Evolutionary conservation across 2,113 vertebrate genomes (phyloP), one percentile per base, ranked within the genome.

Genomic region (Ranitomeya variabilis): DNA sequence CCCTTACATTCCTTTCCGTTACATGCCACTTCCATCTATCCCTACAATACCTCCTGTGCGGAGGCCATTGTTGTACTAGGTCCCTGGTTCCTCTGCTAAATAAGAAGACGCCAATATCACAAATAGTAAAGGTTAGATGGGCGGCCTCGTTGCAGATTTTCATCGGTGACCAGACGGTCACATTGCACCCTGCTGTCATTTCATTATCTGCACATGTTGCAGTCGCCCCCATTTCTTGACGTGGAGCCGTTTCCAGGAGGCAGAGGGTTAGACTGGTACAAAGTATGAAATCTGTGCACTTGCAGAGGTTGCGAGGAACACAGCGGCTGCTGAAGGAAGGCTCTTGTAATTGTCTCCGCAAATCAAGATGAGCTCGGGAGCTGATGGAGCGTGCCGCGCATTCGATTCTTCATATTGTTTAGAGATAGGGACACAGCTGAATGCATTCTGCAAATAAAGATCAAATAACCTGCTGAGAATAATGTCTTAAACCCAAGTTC

Each of bases 381-480:
- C 91, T 92, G 92, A 93, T 92, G 90, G 91, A 95, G 94, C 92
- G 90, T 93, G 93, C 90, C 94, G 21, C 0, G 90, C 90, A 90
- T 94, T 94, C 94, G 93, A 93, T 93, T 94, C 94, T 92, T 94
- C 91, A 93, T 93, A 94, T 93, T 95, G 93, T 95, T 95, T 95
- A 93, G 93, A 94, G 93, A 94, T 91, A 90, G 92, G 91, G 93
- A 93, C 94, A 94, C 92, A 93, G 93, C 92, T 92, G 94, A 94
- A 92, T 91, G 94, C 94, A 93, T 93, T 94, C 93, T 91, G 94
- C 93, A 95, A 95, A 95, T 95, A 95, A 94, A 93, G 93, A 96
- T 92, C 93, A 93, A 93, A 92, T 94, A 93, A 93, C 94, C 94
- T 91, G 91, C 94, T 93, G 94, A 95, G 94, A 95, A 93, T 95